Base-by-base conservation (phyloP, 1,140 invertebrate species). In the Zaprionus tsacasi region DNA sequence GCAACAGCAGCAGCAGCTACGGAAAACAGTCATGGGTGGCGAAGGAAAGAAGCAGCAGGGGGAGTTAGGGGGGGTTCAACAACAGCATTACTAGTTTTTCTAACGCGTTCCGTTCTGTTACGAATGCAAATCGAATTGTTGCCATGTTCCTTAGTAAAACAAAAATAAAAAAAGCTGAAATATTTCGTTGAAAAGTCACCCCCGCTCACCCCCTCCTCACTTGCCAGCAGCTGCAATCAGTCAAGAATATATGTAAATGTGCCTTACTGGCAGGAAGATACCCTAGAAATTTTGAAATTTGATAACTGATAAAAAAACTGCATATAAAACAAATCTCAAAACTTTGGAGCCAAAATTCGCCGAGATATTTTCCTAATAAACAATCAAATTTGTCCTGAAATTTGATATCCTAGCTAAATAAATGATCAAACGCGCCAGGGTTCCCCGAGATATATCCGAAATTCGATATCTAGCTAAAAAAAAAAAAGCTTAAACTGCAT, bases 71-170 rank as follows among this genome's bases (percentile, higher is more conserved):
- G 8, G 4, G 45, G 17, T 3, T 3, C 45, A 60, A 57, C 48
- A 70, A 33, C 13, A 76, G 70, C 66, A 68, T 59, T 45, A 45
- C 35, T 50, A 33, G 30, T 68, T 50, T 66, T 71, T 77, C 82
- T 79, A 86, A 86, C 69, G 82, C 79, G 78, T 88, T 86, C 82
- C 83, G 82, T 88, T 86, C 82, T 82, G 82, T 86, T 77, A 81
- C 72, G 70, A 86, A 82, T 86, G 82, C 82, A 86, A 79, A 86
- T 76, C 82, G 82, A 87, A 87, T 82, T 54, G 73, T 64, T 60
- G 70, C 30, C 48, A 64, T 25, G 60, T 56, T 61, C 8, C 38
- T 6, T 15, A 52, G 33, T 17, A n/a, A 11, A 48, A 15, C 4
- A 30, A 30, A 30, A 30, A n/a, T n/a, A 30, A 30, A 30, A 13